Evolutionary conservation across 2,888 invertebrate species (phyloP).

Genomic region (Ophion obscuratus): DNA sequence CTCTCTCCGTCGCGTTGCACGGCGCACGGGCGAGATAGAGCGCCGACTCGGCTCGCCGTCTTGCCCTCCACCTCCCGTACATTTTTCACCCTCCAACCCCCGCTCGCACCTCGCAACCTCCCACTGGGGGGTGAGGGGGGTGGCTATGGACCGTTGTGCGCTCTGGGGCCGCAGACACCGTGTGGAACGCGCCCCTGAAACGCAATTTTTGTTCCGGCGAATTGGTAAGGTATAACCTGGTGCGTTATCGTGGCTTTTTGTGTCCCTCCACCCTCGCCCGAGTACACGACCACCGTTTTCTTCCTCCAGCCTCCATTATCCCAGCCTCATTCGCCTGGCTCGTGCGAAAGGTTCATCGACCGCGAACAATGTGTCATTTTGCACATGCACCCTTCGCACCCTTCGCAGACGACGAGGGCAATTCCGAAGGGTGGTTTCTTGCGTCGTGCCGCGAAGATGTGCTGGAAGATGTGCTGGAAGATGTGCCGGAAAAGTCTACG

Average conservation of each 20-base stretch:
- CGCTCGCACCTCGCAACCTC: conserved; percentile 12
- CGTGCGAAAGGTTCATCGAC: background rate
- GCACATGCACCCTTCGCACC: background rate
- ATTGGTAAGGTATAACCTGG: background rate
- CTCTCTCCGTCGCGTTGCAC: conserved; percentile 44
- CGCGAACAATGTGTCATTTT: background rate
- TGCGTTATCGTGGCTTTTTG: conserved; percentile 8
- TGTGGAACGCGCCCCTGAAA: conserved; percentile 9
- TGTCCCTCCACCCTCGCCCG: background rate
- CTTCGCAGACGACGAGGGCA: background rate
- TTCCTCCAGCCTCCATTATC: background rate
- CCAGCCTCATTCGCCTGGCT: background rate
- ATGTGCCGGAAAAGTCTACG: background rate
- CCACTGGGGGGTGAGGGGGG: background rate
- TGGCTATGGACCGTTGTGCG: conserved; percentile 27
- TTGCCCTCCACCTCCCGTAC: conserved; percentile 46
- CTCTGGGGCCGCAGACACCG: conserved; percentile 53
- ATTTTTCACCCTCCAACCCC: conserved; percentile 42
- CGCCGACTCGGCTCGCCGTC: conserved; percentile 71
- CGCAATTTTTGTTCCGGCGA: conserved; percentile 16
- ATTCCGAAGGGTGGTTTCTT: background rate
- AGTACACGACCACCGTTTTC: background rate
- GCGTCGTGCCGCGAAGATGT: background rate
- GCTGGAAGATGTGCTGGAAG: background rate
- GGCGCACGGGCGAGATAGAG: conserved; percentile 63